Percentiles rank a stretch among this genome's conserved stretches.
Evolutionary conservation across 2,113 vertebrate species (phyloP).

Genomic region (Oreochromis aureus): DNA sequence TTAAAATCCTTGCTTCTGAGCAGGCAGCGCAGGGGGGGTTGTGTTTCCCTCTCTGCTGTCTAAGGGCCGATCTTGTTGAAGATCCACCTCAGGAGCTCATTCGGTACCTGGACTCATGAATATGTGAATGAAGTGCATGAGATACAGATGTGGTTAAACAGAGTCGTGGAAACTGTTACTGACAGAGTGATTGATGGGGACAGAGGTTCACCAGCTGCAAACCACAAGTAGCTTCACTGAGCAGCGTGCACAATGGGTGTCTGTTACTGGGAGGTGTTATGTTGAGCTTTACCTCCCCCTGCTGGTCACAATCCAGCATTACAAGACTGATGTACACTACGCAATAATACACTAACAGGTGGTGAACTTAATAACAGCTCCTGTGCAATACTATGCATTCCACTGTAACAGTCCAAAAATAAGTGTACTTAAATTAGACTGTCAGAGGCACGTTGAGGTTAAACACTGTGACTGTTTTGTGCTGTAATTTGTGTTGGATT

Average conservation of each 20-base stretch:
- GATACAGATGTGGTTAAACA: neutral
- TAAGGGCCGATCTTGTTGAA: neutral
- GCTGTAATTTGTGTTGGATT: neutral
- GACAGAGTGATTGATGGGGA: neutral
- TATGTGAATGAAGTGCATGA: neutral
- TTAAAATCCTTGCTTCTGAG: neutral
- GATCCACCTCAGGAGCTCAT: neutral
- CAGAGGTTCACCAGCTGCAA: neutral
- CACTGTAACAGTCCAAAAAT: neutral
- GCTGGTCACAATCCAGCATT: constrained; percentile 19
- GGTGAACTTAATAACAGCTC: neutral
- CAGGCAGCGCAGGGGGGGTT: neutral
- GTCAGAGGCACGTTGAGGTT: neutral
- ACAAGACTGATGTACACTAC: neutral
- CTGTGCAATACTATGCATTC: neutral
- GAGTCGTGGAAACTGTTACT: constrained; percentile 14
- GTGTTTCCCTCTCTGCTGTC: neutral
- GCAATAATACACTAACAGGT: neutral
- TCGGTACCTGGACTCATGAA: neutral
- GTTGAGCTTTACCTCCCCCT: constrained; percentile 5
- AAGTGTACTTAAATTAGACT: neutral
- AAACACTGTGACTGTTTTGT: neutral
- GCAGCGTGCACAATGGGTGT: neutral
- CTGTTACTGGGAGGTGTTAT: constrained; percentile 9
- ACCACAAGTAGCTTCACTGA: neutral